phyloP scores from a whole-genome alignment of 2,797 vertebrate species.

The Tragopan temminckii region DNA sequence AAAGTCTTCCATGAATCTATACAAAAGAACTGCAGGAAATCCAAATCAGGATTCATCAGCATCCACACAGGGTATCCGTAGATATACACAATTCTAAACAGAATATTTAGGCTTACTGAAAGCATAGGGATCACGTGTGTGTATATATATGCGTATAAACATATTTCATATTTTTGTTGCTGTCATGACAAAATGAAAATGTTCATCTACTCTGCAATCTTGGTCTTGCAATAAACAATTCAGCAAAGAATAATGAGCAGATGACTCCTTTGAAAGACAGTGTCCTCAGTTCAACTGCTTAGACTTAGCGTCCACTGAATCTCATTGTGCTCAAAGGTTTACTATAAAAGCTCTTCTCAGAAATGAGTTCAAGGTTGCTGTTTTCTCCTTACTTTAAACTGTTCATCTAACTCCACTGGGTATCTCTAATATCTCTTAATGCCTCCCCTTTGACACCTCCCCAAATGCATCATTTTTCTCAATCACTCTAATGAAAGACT shows the following conservation, averaged over 20 bases:
- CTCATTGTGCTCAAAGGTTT: slow-evolving; percentile 50
- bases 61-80: not conserved
- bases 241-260: slow-evolving; percentile 18
- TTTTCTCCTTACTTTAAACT: slow-evolving; percentile 56
- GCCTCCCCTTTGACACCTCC: slow-evolving; percentile 76
- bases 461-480: slow-evolving; percentile 73
- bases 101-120: not conserved
- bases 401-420: slow-evolving; percentile 65
- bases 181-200: not conserved
- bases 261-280: slow-evolving; percentile 39
- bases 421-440: slow-evolving; percentile 68
- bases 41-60: not conserved
- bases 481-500: slow-evolving; percentile 73
- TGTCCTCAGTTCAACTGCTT: slow-evolving; percentile 59
- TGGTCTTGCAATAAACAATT: slow-evolving; percentile 34
- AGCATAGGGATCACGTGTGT: not conserved
- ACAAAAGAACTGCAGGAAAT: not conserved
- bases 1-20: not conserved
- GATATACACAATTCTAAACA: not conserved
- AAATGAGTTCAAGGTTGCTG: slow-evolving; percentile 70
- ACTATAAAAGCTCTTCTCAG: slow-evolving; percentile 68
- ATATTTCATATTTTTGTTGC: not conserved
- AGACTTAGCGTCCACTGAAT: slow-evolving; percentile 60
- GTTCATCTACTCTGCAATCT: not conserved
- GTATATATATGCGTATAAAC: not conserved